A percentile compares a stretch with the other conserved stretches of the same genome.
These are phyloP conservation scores for Yponomeuta plumbellus DNA, from an alignment of 2,888 invertebrate genomes.

Conservation along the genomic window DNA sequence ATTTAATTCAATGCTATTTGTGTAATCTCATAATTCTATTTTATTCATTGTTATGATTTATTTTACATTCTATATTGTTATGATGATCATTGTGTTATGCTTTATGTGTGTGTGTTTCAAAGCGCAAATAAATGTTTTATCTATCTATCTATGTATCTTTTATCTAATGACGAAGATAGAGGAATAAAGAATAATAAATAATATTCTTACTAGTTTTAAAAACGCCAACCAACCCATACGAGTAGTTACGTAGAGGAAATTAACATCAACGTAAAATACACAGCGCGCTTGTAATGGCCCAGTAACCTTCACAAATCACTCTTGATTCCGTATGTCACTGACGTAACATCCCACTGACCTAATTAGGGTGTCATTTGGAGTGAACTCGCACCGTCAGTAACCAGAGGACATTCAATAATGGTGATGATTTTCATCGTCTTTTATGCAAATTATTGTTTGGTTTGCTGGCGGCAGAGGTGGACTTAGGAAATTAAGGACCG, in stretches of 20 bases:
- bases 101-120: too few species aligned
- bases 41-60: too few species aligned
- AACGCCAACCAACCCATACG: too few species aligned
- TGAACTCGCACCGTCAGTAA: slow-evolving; percentile 32
- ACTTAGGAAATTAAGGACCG: slow-evolving; percentile 18
- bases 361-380: slow-evolving; percentile 27
- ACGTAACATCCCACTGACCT: slow-evolving; percentile 20
- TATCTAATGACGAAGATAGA: too few species aligned
- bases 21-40: too few species aligned
- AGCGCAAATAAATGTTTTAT: too few species aligned
- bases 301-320: neutral
- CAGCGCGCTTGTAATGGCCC: neutral
- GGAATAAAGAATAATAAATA: too few species aligned
- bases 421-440: slow-evolving; percentile 28
- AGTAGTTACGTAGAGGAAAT: neutral
- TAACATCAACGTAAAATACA: neutral
- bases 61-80: too few species aligned
- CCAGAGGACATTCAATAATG: slow-evolving; percentile 15
- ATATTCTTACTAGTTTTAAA: too few species aligned
- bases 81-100: too few species aligned
- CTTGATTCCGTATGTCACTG: neutral
- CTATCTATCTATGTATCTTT: too few species aligned
- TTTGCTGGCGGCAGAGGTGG: slow-evolving; percentile 28
- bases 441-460: slow-evolving; percentile 36
- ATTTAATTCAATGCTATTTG: too few species aligned